Evolutionary conservation across 2,113 vertebrate species (phyloP).

Genomic region (Lasiurus cinereus): DNA sequence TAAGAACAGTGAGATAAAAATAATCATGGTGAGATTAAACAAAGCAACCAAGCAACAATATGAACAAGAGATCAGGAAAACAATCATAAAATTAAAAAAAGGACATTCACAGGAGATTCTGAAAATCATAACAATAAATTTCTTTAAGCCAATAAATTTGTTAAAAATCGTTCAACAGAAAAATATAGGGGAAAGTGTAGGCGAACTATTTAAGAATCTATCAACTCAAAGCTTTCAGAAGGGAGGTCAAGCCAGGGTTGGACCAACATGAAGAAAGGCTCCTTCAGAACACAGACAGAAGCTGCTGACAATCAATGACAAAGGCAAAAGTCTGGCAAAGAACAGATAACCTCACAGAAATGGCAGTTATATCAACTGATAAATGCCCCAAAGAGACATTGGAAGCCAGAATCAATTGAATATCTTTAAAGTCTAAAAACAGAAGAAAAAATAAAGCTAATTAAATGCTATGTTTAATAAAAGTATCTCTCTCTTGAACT

Average conservation of each 20-base stretch:
- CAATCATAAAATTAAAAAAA: background rate
- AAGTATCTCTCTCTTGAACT: background rate
- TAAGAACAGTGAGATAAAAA: background rate
- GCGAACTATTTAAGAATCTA: background rate
- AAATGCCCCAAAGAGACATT: background rate
- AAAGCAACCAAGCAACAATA: background rate
- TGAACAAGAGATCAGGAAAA: background rate
- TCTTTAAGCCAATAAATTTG: background rate
- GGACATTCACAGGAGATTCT: background rate
- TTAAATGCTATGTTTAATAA: background rate
- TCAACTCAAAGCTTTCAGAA: too few relatives aligned
- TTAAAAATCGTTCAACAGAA: background rate
- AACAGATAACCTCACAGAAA: background rate
- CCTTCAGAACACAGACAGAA: background rate
- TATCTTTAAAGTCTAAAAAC: background rate
- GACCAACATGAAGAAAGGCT: background rate
- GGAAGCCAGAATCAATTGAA: background rate
- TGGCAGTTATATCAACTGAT: background rate
- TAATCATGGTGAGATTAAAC: background rate
- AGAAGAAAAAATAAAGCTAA: background rate
- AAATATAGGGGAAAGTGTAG: background rate
- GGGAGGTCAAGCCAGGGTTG: fast-evolving
- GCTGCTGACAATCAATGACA: background rate
- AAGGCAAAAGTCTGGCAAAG: background rate
- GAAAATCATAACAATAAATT: background rate